A percentile compares a stretch with the other conserved stretches of the same genome.
phyloP scores from a whole-genome alignment of 2,888 invertebrate species.

The Allacma fusca region DNA sequence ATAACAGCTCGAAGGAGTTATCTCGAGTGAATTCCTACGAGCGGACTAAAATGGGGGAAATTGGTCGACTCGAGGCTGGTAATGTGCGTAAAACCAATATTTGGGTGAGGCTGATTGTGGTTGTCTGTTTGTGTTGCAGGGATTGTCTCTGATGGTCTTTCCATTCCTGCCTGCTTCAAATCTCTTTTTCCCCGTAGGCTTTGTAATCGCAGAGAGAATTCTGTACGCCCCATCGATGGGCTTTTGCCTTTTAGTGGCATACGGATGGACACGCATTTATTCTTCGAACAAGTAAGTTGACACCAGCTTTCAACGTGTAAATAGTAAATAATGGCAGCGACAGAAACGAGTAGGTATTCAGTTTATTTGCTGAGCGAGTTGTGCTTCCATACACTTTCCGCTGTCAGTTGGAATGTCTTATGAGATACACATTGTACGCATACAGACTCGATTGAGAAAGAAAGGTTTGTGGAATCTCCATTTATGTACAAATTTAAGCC shows the following conservation, averaged over 20 bases:
- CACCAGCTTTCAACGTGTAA: conserved; percentile 29
- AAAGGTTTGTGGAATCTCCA: background rate
- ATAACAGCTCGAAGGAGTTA: conserved; percentile 43
- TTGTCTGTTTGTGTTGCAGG: conserved; percentile 69
- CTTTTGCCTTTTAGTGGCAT: conserved; percentile 89
- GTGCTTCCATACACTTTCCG: background rate
- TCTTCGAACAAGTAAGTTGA: conserved; percentile 69
- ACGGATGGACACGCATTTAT: conserved; percentile 77
- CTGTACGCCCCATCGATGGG: conserved; percentile 98
- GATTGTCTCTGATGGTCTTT: conserved; percentile 83
- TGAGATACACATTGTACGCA: background rate
- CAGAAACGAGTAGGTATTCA: conserved; percentile 10
- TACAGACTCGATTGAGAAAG: background rate
- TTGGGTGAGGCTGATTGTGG: conserved; percentile 41
- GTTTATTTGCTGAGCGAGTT: background rate
- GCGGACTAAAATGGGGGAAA: background rate
- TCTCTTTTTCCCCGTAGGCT: conserved; percentile 96
- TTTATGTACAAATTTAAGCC: background rate
- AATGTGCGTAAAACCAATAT: conserved; percentile 42
- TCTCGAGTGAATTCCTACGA: conserved; percentile 29
- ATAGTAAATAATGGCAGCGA: conserved; percentile 35
- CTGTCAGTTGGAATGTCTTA: background rate
- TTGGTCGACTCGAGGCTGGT: conserved; percentile 22
- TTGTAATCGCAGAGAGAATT: conserved; percentile 94
- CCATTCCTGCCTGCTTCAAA: conserved; percentile 97